These are phyloP conservation scores for Athrips mouffetella DNA, from an alignment of 2,888 invertebrate species.

Conservation along the genomic window DNA sequence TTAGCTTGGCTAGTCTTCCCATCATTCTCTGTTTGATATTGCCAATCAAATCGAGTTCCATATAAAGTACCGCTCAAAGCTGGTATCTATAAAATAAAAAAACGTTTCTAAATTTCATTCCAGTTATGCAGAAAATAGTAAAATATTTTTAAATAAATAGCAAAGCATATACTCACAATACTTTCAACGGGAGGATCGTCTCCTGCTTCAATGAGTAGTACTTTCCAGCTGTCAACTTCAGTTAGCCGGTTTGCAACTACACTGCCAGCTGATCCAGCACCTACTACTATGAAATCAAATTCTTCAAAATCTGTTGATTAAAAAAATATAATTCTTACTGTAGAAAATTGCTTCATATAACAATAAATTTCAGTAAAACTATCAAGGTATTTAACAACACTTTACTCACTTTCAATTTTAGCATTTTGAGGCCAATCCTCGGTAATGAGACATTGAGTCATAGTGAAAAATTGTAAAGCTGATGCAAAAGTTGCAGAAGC, in stretches of 20 bases:
- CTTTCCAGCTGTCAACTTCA: slow-evolving; percentile 35
- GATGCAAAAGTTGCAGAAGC: slow-evolving; percentile 12
- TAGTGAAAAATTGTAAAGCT: slow-evolving; percentile 18
- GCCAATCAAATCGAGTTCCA: slow-evolving; percentile 82
- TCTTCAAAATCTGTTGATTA: slow-evolving; percentile 6
- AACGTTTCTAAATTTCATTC: neutral
- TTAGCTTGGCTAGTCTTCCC: slow-evolving; percentile 82
- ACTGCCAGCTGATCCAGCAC: slow-evolving; percentile 38
- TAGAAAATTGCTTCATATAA: neutral
- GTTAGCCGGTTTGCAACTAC: slow-evolving; percentile 38
- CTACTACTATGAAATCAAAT: slow-evolving; percentile 42
- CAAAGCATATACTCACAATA: slow-evolving; percentile 32
- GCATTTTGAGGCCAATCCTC: slow-evolving; percentile 18
- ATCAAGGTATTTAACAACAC: neutral
- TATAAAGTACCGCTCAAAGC: neutral
- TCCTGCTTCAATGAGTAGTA: slow-evolving; percentile 41
- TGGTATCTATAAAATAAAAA: slow-evolving; percentile 12
- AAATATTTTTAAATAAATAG: too few relatives aligned
- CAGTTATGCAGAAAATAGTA: too few relatives aligned
- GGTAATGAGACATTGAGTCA: slow-evolving; percentile 17
- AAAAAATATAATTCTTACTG: neutral
- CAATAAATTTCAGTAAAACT: neutral
- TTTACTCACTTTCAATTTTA: neutral
- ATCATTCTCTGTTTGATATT: slow-evolving; percentile 88
- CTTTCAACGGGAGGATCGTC: slow-evolving; percentile 32